Conservation (phyloP, 2,888 invertebrate species). For the Mythimna lalbum region DNA sequence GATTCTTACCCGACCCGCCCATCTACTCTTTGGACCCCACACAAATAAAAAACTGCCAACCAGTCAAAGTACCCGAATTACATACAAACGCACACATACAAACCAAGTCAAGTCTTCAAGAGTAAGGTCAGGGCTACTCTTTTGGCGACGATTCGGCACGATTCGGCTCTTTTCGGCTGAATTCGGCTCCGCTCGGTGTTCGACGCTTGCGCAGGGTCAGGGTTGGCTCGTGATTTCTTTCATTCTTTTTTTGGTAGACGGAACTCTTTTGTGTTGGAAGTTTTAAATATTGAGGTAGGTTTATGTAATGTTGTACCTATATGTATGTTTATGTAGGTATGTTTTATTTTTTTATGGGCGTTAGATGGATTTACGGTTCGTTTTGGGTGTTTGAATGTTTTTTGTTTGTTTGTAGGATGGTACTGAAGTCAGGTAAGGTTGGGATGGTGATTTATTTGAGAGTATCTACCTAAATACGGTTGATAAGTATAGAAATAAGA, state of each 20-base stretch:
- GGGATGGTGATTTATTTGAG: constrained; percentile 4
- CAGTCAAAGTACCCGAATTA: constrained; percentile 83
- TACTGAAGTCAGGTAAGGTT: background rate
- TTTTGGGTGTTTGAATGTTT: constrained; percentile 19
- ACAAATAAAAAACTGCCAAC: constrained; percentile 71
- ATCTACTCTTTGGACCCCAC: constrained; percentile 72
- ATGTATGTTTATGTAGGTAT: background rate
- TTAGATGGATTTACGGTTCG: constrained; percentile 7
- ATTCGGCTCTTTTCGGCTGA: constrained; percentile 75
- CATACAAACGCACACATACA: constrained; percentile 75
- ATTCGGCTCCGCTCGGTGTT: constrained; percentile 80
- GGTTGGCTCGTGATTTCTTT: constrained; percentile 74
- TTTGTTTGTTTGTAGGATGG: constrained; percentile 1
- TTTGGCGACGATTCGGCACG: constrained; percentile 76
- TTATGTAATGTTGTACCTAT: constrained; percentile 51
- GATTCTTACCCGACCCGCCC: background rate
- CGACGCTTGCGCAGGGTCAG: constrained; percentile 78
- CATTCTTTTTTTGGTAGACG: constrained; percentile 57
- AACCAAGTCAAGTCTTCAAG: constrained; percentile 71
- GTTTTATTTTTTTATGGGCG: constrained; percentile 11
- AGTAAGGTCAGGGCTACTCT: constrained; percentile 87
- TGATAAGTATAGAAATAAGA: background rate
- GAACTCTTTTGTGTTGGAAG: constrained; percentile 58
- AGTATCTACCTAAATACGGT: background rate
- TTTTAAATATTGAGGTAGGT: constrained; percentile 61